Evolutionary conservation across 2,113 vertebrate species (phyloP), one percentile per base, ranked within the genome.

Genomic region (Helogale parvula): DNA sequence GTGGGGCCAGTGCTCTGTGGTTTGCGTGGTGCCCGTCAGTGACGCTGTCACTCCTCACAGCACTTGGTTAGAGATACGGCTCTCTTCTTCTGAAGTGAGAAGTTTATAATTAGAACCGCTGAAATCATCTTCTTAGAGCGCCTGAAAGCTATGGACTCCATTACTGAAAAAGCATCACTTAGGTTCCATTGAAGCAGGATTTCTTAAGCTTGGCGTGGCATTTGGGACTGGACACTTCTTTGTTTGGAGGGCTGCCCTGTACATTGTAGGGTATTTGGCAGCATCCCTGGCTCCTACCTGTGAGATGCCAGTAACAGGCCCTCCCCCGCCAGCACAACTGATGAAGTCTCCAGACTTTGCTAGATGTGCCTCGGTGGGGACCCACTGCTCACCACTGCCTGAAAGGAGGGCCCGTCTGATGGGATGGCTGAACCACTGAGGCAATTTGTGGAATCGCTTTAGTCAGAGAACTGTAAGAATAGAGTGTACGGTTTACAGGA

Each of bases 11-110:
- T 7, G 81, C 47, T 25, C 38, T 33, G 14, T 3, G 3, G 33
- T 57, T 45, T 31, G 60, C 29, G 5, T 17, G 69, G 50, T 50
- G 25, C 79, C 60, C 2, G 2, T 54, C 45, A 15, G 50, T 23
- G 2, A 0, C 0, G 14, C n/a, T 12, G 25, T 57, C n/a, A 7
- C 29, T 63, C 27, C 2, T 52, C 25, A 23, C 3, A 93, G 11
- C 29, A 9, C 54, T 90, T 54, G 82, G 16, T 52, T 33, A n/a
- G 83, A 81, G 89, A 27, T 47, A 76, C 76, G 19, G 19, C 71
- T 54, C 81, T 38, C n/a, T 66, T 16, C 38, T 94, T 93, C 89
- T 86, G 85, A 91, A 86, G 54, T 90, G 69, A 92, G 71, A 77
- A 29, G 50, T 69, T 96, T 93, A 38, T 79, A 19, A 27, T 69